These are phyloP conservation scores for Melinaea marsaeus DNA, from an alignment of 2,888 invertebrate species.

Conservation along the genomic window DNA sequence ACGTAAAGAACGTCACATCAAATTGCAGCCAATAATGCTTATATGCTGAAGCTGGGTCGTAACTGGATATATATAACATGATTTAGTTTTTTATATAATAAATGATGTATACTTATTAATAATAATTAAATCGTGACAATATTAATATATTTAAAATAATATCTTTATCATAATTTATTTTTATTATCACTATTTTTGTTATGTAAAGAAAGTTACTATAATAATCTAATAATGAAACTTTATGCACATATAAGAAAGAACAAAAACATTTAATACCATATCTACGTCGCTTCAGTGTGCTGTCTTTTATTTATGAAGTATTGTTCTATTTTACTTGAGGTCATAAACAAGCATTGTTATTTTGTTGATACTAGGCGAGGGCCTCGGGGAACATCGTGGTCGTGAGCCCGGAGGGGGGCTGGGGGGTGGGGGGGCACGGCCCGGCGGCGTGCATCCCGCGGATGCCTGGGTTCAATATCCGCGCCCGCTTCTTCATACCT, in stretches of 20 bases:
- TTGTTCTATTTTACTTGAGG: conserved; percentile 31
- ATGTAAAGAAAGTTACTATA: too few relatives aligned
- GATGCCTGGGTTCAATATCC: conserved; percentile 69
- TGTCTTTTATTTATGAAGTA: conserved; percentile 14
- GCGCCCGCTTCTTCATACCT: conserved; percentile 51
- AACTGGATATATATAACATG: background rate
- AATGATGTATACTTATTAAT: too few relatives aligned
- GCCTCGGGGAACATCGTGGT: conserved; percentile 48
- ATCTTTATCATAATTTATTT: too few relatives aligned
- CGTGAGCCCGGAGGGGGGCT: conserved; percentile 46
- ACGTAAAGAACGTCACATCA: background rate
- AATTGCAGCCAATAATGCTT: conserved; percentile 10
- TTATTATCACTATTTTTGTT: too few relatives aligned
- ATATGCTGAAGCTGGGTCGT: background rate
- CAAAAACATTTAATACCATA: background rate
- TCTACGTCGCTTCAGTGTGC: background rate
- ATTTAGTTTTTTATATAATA: background rate
- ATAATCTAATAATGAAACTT: background rate
- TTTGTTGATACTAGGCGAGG: conserved; percentile 38
- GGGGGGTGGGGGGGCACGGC: conserved; percentile 30
- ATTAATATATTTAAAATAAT: too few relatives aligned
- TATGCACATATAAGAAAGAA: background rate
- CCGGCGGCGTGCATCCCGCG: conserved; percentile 34
- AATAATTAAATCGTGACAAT: too few relatives aligned
- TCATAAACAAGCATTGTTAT: conserved; percentile 37